Evolutionary conservation across 2,888 invertebrate genomes (phyloP).

Genomic region (Psococerastis gibbosa): DNA sequence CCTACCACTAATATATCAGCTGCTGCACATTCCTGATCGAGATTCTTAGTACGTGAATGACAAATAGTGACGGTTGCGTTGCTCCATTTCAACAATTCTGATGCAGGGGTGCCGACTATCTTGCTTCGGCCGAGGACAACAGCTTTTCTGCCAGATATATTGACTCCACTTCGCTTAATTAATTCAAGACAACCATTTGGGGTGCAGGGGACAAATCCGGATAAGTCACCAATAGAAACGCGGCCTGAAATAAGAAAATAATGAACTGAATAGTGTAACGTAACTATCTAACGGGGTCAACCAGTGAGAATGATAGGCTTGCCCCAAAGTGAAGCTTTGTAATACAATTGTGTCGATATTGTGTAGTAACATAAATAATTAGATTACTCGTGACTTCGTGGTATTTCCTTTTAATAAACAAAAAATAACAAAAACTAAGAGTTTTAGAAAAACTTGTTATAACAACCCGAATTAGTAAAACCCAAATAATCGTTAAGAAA

Average conservation of each 20-base stretch:
- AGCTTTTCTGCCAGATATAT: conserved; percentile 63
- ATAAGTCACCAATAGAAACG: conserved; percentile 72
- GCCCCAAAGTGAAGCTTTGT: too few relatives aligned
- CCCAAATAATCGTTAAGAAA: too few relatives aligned
- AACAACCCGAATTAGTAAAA: too few relatives aligned
- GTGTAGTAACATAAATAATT: too few relatives aligned
- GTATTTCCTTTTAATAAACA: too few relatives aligned
- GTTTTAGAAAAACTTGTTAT: too few relatives aligned
- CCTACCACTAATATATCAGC: conserved; percentile 97
- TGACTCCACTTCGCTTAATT: conserved; percentile 56
- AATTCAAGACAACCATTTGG: conserved; percentile 89
- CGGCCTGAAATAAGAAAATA: conserved; percentile 25
- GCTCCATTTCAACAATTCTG: conserved; percentile 89
- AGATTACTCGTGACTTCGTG: too few relatives aligned
- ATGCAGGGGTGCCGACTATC: conserved; percentile 91
- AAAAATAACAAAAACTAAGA: too few relatives aligned
- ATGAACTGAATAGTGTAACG: too few relatives aligned
- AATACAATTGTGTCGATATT: too few relatives aligned
- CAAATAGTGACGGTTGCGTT: conserved; percentile 94
- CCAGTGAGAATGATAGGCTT: too few relatives aligned
- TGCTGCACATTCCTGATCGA: conserved; percentile 46
- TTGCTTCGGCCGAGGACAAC: conserved; percentile 94
- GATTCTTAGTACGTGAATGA: conserved; percentile 80
- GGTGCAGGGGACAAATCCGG: conserved; percentile 88
- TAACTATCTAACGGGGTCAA: too few relatives aligned